These are phyloP conservation scores for Scomber colias DNA, from an alignment of 2,113 vertebrate genomes.

Conservation along the genomic window DNA sequence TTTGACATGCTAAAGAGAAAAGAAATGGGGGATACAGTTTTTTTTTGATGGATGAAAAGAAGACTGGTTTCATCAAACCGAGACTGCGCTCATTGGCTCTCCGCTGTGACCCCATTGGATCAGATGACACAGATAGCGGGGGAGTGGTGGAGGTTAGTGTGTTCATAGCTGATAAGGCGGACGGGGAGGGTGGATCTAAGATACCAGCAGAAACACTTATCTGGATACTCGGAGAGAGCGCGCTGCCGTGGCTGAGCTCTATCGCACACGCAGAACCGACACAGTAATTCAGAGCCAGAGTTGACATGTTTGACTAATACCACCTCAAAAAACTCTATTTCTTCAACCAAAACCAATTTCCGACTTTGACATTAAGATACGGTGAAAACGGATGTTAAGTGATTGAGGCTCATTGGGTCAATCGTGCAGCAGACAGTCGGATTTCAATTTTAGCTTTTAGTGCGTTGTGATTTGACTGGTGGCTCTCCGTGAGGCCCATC, in stretches of 20 bases:
- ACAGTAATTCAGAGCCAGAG: conserved; percentile 45
- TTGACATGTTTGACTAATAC: conserved; percentile 62
- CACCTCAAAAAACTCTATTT: conserved; percentile 39
- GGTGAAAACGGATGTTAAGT: conserved; percentile 45
- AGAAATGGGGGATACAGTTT: conserved; percentile 39
- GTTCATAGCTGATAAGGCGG: conserved; percentile 80
- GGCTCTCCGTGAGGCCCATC: conserved; percentile 53
- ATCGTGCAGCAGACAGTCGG: conserved; percentile 39
- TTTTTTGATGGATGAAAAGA: conserved; percentile 64
- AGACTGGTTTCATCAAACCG: conserved; percentile 63
- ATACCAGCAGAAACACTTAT: conserved; percentile 71
- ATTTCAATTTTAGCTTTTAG: conserved; percentile 51
- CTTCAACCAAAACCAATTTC: conserved; percentile 72
- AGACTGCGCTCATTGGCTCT: conserved; percentile 58
- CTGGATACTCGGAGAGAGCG: conserved; percentile 50
- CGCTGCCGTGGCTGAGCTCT: conserved; percentile 56
- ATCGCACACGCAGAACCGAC: conserved; percentile 36
- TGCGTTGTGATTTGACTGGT: conserved; percentile 31
- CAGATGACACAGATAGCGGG: conserved; percentile 79
- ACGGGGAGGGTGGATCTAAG: conserved; percentile 50
- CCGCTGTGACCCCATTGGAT: conserved; percentile 78
- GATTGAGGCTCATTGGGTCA: conserved; percentile 24
- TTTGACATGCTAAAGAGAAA: conserved; percentile 54
- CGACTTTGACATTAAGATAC: conserved; percentile 65
- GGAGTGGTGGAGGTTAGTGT: conserved; percentile 72